A percentile compares a stretch with the other conserved stretches of the same genome.
Conservation (phyloP, 2,113 vertebrate genomes). For the Leuciscus idus region DNA sequence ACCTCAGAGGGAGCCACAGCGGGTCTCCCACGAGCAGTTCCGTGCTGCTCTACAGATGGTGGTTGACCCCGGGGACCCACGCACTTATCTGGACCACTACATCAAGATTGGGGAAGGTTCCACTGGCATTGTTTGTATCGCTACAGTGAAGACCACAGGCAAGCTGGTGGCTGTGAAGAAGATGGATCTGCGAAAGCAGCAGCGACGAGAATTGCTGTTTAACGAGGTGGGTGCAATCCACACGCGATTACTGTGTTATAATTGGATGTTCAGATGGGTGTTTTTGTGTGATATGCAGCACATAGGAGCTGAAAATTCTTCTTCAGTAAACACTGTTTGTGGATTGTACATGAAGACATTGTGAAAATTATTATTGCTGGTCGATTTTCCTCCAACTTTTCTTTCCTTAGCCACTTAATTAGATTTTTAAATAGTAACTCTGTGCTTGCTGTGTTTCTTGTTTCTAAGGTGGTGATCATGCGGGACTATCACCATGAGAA, state of each 20-base stretch:
- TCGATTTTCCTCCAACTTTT: neutral
- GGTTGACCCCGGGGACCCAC: slow-evolving; percentile 89
- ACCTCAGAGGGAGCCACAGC: slow-evolving; percentile 85
- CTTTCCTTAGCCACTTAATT: neutral
- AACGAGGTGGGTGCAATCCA: slow-evolving; percentile 81
- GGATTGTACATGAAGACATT: neutral
- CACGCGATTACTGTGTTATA: neutral
- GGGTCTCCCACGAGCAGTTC: slow-evolving; percentile 94
- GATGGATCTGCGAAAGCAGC: slow-evolving; percentile 96
- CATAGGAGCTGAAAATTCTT: neutral
- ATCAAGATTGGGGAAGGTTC: slow-evolving; percentile 97
- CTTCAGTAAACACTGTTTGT: neutral
- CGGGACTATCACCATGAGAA: slow-evolving; percentile 96
- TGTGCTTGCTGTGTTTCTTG: slow-evolving; percentile 21
- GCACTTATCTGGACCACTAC: slow-evolving; percentile 91
- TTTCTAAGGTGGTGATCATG: slow-evolving; percentile 93
- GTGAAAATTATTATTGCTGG: neutral
- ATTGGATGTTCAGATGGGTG: neutral
- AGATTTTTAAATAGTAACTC: neutral
- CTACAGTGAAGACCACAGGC: slow-evolving; percentile 86
- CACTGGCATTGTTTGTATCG: slow-evolving; percentile 92
- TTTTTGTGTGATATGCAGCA: neutral
- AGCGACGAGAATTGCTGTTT: slow-evolving; percentile 91
- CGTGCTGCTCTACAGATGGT: slow-evolving; percentile 92
- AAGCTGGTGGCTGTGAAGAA: slow-evolving; percentile 94